These are phyloP conservation scores for Myopa tessellatipennis DNA, from an alignment of 2,888 invertebrate genomes.

Conservation along the genomic window DNA sequence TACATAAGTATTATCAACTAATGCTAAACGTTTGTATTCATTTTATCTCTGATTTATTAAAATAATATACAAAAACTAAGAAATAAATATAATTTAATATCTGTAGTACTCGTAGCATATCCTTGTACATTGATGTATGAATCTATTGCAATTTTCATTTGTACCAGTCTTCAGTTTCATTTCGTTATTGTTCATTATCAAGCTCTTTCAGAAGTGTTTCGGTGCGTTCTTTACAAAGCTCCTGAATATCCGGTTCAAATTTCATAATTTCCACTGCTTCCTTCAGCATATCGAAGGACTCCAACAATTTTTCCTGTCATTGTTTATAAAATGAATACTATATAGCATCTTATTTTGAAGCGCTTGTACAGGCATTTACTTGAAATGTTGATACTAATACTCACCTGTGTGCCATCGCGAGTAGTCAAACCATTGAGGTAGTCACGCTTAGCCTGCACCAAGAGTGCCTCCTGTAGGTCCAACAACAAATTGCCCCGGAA, in stretches of 20 bases:
- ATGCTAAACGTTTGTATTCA: no score
- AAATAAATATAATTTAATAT: no score
- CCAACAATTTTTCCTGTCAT: conserved; percentile 71
- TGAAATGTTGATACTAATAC: conserved; percentile 10
- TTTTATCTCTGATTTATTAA: no score
- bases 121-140: background rate
- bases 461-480: conserved; percentile 75
- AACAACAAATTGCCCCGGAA: conserved; percentile 75
- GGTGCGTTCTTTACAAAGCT: conserved; percentile 70
- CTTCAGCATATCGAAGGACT: conserved; percentile 71
- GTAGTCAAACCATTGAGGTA: conserved; percentile 71
- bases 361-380: background rate
- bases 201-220: conserved; percentile 66
- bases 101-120: no score
- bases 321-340: conserved; percentile 6
- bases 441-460: conserved; percentile 72
- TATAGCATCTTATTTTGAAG: background rate
- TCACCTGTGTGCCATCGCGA: conserved; percentile 71
- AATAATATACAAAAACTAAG: no score
- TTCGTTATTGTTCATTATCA: conserved; percentile 50
- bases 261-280: conserved; percentile 74
- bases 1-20: no score
- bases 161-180: background rate
- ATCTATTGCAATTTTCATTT: background rate
- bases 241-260: conserved; percentile 73